Percentiles rank a stretch among this genome's conserved stretches.
phyloP scores from a whole-genome alignment of 2,888 invertebrate species.

The Rotaria socialis region DNA sequence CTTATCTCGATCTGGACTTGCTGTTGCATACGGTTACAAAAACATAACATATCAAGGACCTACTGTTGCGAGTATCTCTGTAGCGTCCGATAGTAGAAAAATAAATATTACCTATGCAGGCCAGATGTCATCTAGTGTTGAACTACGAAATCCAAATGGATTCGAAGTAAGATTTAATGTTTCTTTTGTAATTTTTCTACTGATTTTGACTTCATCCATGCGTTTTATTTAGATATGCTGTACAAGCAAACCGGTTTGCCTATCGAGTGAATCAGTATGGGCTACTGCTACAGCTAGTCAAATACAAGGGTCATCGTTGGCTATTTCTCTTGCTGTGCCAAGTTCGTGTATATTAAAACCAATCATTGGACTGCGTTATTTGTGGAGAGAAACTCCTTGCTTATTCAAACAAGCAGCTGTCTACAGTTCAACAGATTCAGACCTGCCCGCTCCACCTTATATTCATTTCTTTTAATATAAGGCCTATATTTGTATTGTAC shows the following conservation, averaged over 20 bases:
- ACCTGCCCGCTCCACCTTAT: background rate
- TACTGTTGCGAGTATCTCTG: background rate
- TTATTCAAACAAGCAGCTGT: background rate
- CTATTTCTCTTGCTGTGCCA: background rate
- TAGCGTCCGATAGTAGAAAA: background rate
- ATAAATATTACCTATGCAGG: background rate
- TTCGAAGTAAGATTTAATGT: background rate
- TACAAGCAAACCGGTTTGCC: background rate
- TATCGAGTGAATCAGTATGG: background rate
- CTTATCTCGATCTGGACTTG: background rate
- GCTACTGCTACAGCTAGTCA: background rate
- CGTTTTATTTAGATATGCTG: background rate
- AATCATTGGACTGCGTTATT: background rate
- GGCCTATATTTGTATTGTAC: too few species aligned
- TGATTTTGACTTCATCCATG: background rate
- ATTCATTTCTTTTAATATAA: background rate
- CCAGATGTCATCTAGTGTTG: background rate
- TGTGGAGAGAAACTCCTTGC: constrained; percentile 17
- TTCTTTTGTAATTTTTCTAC: too few species aligned
- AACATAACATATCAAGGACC: background rate
- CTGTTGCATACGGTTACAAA: background rate
- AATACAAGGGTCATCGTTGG: background rate
- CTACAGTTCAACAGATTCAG: background rate
- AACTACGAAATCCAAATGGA: background rate
- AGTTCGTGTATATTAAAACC: background rate